Evolutionary conservation across 2,888 invertebrate species (phyloP), one percentile per base, ranked within the genome.

Genomic region (Hirtodrosophila duncani): DNA sequence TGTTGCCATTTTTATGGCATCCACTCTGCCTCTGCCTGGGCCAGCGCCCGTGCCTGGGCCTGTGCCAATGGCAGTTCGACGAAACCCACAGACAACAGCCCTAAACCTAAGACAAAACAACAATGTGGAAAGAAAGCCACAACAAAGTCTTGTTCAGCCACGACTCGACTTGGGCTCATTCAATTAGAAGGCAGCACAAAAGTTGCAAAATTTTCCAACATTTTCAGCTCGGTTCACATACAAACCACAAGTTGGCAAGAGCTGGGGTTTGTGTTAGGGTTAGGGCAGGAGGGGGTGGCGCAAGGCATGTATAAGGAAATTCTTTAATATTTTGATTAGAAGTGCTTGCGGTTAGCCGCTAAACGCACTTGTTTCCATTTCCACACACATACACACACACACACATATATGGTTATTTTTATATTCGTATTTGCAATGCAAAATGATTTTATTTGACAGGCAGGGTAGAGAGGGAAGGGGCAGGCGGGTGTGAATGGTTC

Each of bases 251-350:
- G 17, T 6, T 6, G 10, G 26, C 31, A 30, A 38, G 30, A 39
- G 31, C 0, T n/a, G n/a, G n/a, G n/a, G n/a, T n/a, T n/a, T n/a
- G n/a, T 11, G 16, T 10, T 26, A 10, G 10, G 26, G n/a, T n/a
- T n/a, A n/a, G 31, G 38, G 49, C 38, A 39, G 31, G 1, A n/a
- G n/a, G n/a, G n/a, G n/a, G n/a, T n/a, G n/a, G n/a, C 10, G 16
- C 17, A 38, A 10, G 10, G 26, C 17, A 26, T 21, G 41, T 49
- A 49, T 57, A 57, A 55, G 36, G 57, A 62, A 67, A 66, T 67
- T 61, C 67, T 66, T 63, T 66, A 67, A 67, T 67, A 67, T 67
- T 67, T 67, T 67, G 69, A 67, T 69, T 67, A 69, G 63, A 69
- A 69, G 66, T 66, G 66, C 59, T 59, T 66, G 69, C 63, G 69